Conservation (phyloP, 2,113 vertebrate species). For the Coreoperca whiteheadi region DNA sequence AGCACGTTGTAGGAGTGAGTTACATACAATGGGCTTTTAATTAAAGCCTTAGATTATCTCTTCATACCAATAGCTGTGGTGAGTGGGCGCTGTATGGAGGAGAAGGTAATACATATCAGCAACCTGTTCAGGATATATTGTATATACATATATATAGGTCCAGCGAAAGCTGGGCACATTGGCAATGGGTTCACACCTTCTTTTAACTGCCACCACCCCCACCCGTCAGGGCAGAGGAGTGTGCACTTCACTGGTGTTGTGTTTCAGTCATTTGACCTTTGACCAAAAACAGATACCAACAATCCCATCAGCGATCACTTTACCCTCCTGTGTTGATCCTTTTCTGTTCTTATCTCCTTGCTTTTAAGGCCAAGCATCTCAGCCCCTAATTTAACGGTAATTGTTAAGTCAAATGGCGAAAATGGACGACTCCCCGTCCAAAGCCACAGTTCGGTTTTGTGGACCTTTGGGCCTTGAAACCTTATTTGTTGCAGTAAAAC, state of each 20-base stretch:
- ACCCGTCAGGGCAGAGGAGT: not conserved
- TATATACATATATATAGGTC: not conserved
- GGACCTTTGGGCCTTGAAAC: too few relatives aligned
- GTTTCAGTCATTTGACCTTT: conserved; percentile 10
- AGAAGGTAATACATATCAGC: not conserved
- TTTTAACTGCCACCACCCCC: not conserved
- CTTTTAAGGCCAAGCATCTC: not conserved
- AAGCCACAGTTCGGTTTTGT: not conserved
- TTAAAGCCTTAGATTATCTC: too few relatives aligned
- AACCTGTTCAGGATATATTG: too few relatives aligned
- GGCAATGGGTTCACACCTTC: too few relatives aligned
- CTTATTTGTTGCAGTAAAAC: not conserved
- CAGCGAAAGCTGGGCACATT: too few relatives aligned
- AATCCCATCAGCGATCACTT: not conserved
- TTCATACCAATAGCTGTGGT: not conserved
- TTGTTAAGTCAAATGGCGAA: too few relatives aligned
- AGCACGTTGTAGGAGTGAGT: too few relatives aligned
- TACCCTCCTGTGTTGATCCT: not conserved
- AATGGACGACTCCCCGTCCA: not conserved
- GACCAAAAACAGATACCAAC: not conserved
- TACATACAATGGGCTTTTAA: too few relatives aligned
- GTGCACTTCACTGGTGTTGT: not conserved
- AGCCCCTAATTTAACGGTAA: not conserved
- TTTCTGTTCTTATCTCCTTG: not conserved
- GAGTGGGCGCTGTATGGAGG: not conserved